Conservation (phyloP, 2,797 vertebrate genomes). For the Octomys mimax region DNA sequence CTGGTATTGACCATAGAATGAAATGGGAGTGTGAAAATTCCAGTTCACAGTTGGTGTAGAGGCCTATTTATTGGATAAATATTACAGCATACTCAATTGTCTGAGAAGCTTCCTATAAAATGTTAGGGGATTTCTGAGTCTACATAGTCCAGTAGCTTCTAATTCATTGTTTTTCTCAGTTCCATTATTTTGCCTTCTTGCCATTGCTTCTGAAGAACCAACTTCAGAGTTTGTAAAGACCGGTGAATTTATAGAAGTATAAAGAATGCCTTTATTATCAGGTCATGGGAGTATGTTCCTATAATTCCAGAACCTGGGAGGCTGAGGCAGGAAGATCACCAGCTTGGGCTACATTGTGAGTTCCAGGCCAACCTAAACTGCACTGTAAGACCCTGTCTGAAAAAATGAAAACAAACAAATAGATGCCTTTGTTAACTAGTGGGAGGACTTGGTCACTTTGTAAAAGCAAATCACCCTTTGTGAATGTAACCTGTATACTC, state of each 20-base stretch:
- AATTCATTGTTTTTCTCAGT: background rate
- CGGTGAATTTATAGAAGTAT: conserved; percentile 28
- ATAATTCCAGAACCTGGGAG: background rate
- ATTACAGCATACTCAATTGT: conserved; percentile 28
- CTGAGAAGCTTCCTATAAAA: conserved; percentile 3
- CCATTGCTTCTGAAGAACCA: conserved; percentile 56
- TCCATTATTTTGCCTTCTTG: conserved; percentile 54
- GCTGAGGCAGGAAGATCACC: background rate
- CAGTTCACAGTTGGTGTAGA: background rate
- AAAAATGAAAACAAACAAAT: background rate
- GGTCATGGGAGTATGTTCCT: background rate
- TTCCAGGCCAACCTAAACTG: background rate
- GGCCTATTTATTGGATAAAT: background rate
- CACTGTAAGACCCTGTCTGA: background rate
- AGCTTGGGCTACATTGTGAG: background rate
- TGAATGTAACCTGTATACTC: conserved; percentile 23
- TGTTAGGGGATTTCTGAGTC: conserved; percentile 8
- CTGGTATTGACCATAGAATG: conserved; percentile 33
- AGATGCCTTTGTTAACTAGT: conserved; percentile 14
- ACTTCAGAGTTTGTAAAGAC: conserved; percentile 13
- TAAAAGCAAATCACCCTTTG: conserved; percentile 1
- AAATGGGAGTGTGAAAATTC: conserved; percentile 60
- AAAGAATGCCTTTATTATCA: background rate
- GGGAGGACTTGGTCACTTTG: conserved; percentile 20
- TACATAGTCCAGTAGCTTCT: conserved; percentile 26